Base-by-base conservation (phyloP, 1,140 invertebrate species). In the Charaxes varanes region DNA sequence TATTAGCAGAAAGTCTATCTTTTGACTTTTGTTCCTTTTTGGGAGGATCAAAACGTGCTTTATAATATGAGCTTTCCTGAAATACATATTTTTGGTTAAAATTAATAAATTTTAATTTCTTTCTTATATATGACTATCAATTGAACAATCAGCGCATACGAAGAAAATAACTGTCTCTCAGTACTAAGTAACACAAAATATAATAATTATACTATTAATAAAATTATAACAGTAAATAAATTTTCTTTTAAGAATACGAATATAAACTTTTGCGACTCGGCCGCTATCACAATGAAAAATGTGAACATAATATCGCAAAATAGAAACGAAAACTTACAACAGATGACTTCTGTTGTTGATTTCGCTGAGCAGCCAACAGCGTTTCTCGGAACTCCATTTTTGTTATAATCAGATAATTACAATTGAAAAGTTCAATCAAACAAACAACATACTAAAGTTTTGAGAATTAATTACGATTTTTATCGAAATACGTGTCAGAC, bases 21-120 rank as follows among this genome's bases (percentile, higher is more conserved):
- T 86, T 87, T 16, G 89, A 87, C 46, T 91, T 91, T 31, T 86
- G 86, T 38, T 91, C 87, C 61, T 95, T 95, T 67, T 95, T 95
- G 0, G 92, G 91, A n/a, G 93, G 90, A 26, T 90, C 86, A 69
- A 93, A 93, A 52, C 90, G 90, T 0, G 92, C 92, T 56, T 88
- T 89, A 56, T 94, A 94, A 61, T 88, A 93, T 14, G 51, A 50
- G 40, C 52, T 79, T 14, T 62, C 63, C 79, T 83, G 36, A 56
- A 73, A 73, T 32, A 16, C 5, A 15, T 7, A 18, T 13, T 14
- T 19, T 10, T 16, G n/a, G 19, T 19, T n/a, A 27, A 2, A 12
- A 10, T 22, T 15, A 19, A 41, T 12, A 7, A 12, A 18, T 15
- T 17, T n/a, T n/a, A n/a, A n/a, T n/a, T n/a, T n/a, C n/a, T n/a